These are phyloP conservation scores for Ganaspis sp. DNA, from an alignment of 1,140 invertebrate genomes.

Conservation along the genomic window DNA sequence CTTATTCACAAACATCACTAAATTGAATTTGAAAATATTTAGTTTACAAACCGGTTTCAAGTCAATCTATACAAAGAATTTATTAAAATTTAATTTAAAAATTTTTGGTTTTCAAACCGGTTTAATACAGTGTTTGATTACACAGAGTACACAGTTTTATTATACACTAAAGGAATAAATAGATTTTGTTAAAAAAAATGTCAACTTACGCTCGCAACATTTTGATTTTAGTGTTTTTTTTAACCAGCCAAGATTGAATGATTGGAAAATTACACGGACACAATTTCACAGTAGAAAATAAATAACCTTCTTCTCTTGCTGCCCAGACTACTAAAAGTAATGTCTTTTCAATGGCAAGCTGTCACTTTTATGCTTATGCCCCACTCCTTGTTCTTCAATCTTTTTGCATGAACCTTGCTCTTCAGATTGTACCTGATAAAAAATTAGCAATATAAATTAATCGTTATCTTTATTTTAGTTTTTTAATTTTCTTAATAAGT, in stretches of 20 bases:
- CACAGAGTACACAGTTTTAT: too few species aligned
- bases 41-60: too few species aligned
- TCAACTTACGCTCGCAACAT: conserved; percentile 18
- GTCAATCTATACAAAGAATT: too few species aligned
- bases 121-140: too few species aligned
- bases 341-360: neutral
- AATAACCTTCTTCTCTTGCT: neutral
- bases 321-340: neutral
- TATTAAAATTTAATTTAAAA: too few species aligned
- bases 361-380: conserved; percentile 5
- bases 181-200: neutral
- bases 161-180: neutral
- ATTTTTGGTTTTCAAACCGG: too few species aligned
- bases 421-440: conserved; percentile 1
- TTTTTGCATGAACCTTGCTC: neutral
- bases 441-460: neutral
- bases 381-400: neutral
- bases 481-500: neutral
- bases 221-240: conserved; percentile 8
- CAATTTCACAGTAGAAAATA: neutral
- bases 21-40: too few species aligned
- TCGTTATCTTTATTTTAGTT: neutral
- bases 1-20: too few species aligned
- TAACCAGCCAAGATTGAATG: neutral
- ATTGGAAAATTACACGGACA: neutral